Evolutionary conservation across 2,113 vertebrate species (phyloP).

Genomic region (Sinosuthora webbiana): DNA sequence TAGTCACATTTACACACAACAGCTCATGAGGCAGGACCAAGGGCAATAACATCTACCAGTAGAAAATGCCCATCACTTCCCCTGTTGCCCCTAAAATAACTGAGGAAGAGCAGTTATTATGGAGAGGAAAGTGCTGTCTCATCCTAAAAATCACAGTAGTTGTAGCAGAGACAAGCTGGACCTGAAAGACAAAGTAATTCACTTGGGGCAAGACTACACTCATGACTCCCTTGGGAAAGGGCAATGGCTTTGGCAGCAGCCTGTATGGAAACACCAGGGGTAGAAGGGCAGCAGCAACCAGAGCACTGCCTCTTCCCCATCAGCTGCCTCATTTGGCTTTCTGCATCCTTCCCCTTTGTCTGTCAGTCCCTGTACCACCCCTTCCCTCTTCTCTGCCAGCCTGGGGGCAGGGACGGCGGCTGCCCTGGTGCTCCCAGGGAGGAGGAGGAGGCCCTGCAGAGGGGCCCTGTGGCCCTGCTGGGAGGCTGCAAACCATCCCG

Average conservation of each 20-base stretch:
- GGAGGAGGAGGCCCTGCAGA: neutral
- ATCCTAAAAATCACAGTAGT: neutral
- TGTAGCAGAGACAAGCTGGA: neutral
- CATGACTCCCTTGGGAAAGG: neutral
- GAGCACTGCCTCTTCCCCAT: neutral
- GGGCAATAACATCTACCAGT: neutral
- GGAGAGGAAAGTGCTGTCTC: neutral
- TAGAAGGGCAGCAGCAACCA: neutral
- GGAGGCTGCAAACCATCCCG: neutral
- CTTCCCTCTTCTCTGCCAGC: neutral
- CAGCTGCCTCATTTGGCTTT: rapidly evolving
- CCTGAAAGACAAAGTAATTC: neutral
- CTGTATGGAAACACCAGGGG: neutral
- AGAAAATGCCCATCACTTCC: neutral
- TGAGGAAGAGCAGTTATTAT: neutral
- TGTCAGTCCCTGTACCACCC: neutral
- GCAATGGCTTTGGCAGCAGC: neutral
- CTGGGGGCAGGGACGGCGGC: neutral
- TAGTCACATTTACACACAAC: neutral
- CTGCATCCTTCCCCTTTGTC: neutral
- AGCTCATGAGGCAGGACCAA: neutral
- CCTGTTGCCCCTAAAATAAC: neutral
- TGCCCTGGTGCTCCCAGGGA: neutral
- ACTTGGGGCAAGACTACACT: neutral
- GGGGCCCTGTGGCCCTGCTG: neutral